phyloP scores from a whole-genome alignment of 2,888 invertebrate genomes.

The Laothoe populi region DNA sequence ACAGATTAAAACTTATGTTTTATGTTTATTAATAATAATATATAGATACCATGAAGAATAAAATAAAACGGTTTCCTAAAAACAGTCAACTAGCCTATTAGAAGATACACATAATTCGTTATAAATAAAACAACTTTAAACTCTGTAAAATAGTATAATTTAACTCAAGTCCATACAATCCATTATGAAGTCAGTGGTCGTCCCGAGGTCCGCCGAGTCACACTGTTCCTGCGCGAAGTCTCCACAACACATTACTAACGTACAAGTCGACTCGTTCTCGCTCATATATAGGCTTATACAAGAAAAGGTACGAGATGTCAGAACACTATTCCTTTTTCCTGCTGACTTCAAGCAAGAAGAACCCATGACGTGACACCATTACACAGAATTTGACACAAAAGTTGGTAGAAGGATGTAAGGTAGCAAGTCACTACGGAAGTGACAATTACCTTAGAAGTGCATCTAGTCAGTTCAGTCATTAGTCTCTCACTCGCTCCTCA shows the following conservation, averaged over 20 bases:
- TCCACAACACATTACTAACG: constrained; percentile 2
- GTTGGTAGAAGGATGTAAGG: too few relatives aligned
- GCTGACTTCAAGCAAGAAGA: not conserved
- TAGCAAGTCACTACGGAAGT: too few relatives aligned
- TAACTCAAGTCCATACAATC: constrained; percentile 21
- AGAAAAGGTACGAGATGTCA: not conserved
- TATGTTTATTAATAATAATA: too few relatives aligned
- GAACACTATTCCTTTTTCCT: not conserved
- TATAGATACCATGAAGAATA: too few relatives aligned
- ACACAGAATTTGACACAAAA: too few relatives aligned
- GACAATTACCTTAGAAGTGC: too few relatives aligned
- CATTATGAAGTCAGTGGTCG: constrained; percentile 9
- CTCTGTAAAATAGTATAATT: constrained; percentile 23
- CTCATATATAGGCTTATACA: not conserved
- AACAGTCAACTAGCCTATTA: too few relatives aligned
- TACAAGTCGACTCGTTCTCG: not conserved
- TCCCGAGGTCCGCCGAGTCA: constrained; percentile 15
- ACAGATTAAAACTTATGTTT: too few relatives aligned
- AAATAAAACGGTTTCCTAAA: too few relatives aligned
- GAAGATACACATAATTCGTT: not conserved
- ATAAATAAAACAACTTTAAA: constrained; percentile 1
- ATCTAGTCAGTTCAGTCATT: too few relatives aligned
- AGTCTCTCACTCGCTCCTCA: too few relatives aligned
- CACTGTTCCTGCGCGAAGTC: not conserved
- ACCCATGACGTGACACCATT: not conserved